Evolutionary conservation across 2,113 vertebrate species (phyloP).

Genomic region (Mystacornis crossleyi): DNA sequence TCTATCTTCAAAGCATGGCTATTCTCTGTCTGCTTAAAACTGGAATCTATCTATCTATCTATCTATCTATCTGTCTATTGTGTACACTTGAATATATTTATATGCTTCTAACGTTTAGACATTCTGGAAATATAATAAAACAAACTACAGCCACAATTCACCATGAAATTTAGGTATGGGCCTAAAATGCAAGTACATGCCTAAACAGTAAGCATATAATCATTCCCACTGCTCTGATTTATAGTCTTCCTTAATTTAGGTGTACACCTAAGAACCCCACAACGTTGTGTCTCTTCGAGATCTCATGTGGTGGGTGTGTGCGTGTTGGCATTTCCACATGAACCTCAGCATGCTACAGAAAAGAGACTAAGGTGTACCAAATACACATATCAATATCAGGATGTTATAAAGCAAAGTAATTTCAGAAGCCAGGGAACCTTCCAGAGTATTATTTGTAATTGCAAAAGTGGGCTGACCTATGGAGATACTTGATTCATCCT

Average conservation of each 20-base stretch:
- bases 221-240: background rate
- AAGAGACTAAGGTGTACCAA: background rate
- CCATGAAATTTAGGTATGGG: background rate
- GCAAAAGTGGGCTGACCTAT: background rate
- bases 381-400: background rate
- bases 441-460: background rate
- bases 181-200: background rate
- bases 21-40: background rate
- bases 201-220: background rate
- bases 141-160: background rate
- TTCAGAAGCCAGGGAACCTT: background rate
- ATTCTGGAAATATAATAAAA: background rate
- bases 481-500: background rate
- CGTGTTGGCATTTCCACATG: background rate
- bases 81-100: background rate
- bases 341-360: background rate
- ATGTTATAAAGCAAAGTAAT: background rate
- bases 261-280: background rate
- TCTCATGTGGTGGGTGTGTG: accelerated
- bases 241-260: background rate
- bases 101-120: background rate
- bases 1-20: background rate
- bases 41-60: background rate
- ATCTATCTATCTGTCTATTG: too few species aligned
- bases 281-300: background rate